Evolutionary conservation across 1,140 invertebrate genomes (phyloP).

Genomic region (Eurosta solidaginis): DNA sequence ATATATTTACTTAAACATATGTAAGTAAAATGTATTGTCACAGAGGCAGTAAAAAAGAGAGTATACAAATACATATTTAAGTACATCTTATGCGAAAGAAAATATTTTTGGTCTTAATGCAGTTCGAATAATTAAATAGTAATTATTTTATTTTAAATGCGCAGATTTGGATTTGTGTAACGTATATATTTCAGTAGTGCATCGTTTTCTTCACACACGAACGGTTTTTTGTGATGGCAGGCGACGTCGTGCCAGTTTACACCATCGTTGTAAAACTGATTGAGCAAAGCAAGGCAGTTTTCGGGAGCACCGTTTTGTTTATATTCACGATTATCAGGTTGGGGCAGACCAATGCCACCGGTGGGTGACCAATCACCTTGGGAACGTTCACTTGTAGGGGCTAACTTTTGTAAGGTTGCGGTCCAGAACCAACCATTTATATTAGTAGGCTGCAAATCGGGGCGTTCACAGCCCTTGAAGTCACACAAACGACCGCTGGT

Average conservation of each 20-base stretch:
- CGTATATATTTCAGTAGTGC: slow-evolving; percentile 78
- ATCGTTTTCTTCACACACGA: slow-evolving; percentile 82
- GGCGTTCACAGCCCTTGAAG: slow-evolving; percentile 80
- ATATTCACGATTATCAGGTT: slow-evolving; percentile 81
- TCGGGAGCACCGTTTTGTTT: slow-evolving; percentile 78
- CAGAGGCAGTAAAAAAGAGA: not conserved
- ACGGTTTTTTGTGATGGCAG: slow-evolving; percentile 82
- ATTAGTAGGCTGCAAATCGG: slow-evolving; percentile 75
- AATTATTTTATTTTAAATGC: no score
- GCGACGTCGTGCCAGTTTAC: slow-evolving; percentile 87
- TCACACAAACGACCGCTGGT: slow-evolving; percentile 84
- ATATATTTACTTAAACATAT: not conserved
- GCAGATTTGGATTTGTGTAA: slow-evolving; percentile 75
- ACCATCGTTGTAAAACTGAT: slow-evolving; percentile 85
- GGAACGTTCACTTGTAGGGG: slow-evolving; percentile 73
- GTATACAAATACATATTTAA: not conserved
- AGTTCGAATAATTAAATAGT: not conserved
- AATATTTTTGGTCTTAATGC: not conserved
- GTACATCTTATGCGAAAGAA: not conserved
- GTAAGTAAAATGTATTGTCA: not conserved
- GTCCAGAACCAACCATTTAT: slow-evolving; percentile 89
- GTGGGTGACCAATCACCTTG: slow-evolving; percentile 83
- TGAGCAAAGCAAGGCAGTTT: slow-evolving; percentile 78
- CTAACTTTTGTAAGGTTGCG: slow-evolving; percentile 77
- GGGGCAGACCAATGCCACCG: slow-evolving; percentile 77